Evolutionary conservation across 2,797 vertebrate species (phyloP).

Genomic region (Sylvia borin): DNA sequence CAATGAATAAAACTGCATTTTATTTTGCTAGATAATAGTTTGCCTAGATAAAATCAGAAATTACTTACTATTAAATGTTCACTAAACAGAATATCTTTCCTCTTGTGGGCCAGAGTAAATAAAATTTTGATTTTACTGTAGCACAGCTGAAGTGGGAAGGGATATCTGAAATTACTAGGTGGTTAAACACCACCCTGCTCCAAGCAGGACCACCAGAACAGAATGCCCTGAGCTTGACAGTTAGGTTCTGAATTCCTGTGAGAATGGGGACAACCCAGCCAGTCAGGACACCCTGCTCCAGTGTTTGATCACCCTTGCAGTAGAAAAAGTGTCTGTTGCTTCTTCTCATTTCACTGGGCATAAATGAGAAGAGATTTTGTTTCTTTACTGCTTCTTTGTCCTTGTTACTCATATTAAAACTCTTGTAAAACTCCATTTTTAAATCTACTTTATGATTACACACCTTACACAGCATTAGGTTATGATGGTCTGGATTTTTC

Average conservation of each 20-base stretch:
- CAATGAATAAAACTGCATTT: neutral
- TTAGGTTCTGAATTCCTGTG: neutral
- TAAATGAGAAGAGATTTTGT: neutral
- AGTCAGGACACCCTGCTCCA: neutral
- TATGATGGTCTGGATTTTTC: neutral
- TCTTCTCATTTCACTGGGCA: neutral
- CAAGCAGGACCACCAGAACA: neutral
- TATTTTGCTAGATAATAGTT: neutral
- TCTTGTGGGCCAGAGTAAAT: neutral
- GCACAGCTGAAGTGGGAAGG: neutral
- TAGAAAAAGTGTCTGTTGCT: neutral
- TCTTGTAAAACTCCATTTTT: neutral
- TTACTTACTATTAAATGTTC: neutral
- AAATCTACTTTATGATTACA: neutral
- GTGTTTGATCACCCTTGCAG: neutral
- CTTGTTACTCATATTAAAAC: neutral
- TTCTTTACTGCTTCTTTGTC: neutral
- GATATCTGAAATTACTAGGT: neutral
- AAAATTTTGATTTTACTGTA: neutral
- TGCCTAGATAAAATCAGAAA: neutral
- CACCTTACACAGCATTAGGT: neutral
- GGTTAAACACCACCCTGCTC: neutral
- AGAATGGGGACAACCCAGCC: neutral
- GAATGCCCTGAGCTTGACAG: neutral
- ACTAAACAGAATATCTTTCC: neutral